These are phyloP conservation scores for Podocnemis expansa DNA, from an alignment of 2,113 vertebrate genomes.

Conservation along the genomic window DNA sequence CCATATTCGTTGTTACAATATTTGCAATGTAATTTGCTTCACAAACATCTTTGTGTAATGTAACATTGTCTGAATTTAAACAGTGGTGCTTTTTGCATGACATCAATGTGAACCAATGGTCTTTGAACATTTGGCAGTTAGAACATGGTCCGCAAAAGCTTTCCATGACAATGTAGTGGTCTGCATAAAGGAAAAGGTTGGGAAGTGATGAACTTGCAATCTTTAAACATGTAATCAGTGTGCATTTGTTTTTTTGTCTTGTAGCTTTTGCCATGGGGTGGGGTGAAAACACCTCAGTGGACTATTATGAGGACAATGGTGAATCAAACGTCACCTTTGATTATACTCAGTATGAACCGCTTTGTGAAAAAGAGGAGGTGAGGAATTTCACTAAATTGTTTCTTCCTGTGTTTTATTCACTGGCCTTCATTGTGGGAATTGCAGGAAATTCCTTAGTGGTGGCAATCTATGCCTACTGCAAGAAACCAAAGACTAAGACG, in stretches of 20 bases:
- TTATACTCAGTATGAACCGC: conserved; percentile 82
- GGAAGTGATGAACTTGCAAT: too few species aligned
- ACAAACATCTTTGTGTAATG: too few species aligned
- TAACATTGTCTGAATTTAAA: too few species aligned
- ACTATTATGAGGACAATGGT: conserved; percentile 77
- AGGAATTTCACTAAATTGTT: conserved; percentile 86
- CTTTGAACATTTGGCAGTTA: too few species aligned
- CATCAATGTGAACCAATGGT: too few species aligned
- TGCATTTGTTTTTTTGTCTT: neutral
- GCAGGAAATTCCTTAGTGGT: conserved; percentile 88
- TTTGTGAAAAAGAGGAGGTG: conserved; percentile 88
- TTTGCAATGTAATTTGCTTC: too few species aligned
- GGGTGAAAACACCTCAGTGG: conserved; percentile 69
- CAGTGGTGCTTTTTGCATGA: too few species aligned
- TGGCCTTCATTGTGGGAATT: conserved; percentile 84
- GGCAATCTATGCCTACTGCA: conserved; percentile 86
- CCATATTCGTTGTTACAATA: too few species aligned
- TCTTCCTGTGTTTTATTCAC: conserved; percentile 83
- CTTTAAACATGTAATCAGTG: neutral
- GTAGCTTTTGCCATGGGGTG: conserved; percentile 61
- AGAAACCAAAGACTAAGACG: conserved; percentile 85
- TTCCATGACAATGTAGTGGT: too few species aligned
- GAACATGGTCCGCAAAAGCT: too few species aligned
- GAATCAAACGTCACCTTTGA: conserved; percentile 77
- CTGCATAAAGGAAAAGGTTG: too few species aligned